Evolutionary conservation across 2,888 invertebrate genomes (phyloP), one percentile per base, ranked within the genome.

Genomic region (Coleophora deauratella): DNA sequence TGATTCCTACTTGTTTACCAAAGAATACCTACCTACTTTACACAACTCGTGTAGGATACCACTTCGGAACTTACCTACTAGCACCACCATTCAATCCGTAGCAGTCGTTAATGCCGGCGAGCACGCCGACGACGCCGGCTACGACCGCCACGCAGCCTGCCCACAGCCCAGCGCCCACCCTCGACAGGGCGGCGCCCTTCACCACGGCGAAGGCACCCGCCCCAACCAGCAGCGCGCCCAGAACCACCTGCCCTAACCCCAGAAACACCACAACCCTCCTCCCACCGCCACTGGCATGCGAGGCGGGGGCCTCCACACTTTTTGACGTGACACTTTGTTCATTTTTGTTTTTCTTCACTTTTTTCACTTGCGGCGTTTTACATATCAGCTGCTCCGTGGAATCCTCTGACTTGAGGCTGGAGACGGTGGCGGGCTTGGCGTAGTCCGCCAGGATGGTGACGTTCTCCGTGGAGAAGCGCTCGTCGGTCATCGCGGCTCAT

Each of bases 121-220:
- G 74, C 38, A 90, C 87, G 3, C 91, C 91, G 4, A 90, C 76
- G 0, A 81, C 79, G 1, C 91, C 91, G 1, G 90, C 87, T 6
- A 88, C 87, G 11, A 91, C 86, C 9, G 90, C 88, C 33, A 89
- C 76, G 46, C 89, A 87, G 13, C 91, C 91, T 35, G 90, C 89
- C 91, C 91, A 91, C 41, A 91, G 77, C 2, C 91, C 91, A 1
- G 90, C 90, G 14, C 91, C 91, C 27, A 88, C 88, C 40, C 87
- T 65, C 27, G 88, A 76, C 48, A 86, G 66, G 45, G 86, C 79
- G 35, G 91, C 89, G 35, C 89, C 89, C 62, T 90, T 88, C 49
- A 89, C 87, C 49, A 91, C 85, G 2, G 89, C 90, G 49, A 89
- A 60, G 14, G 90, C 88, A 1, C 91, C 91, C 43, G 89, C 89